Evolutionary conservation across 2,888 invertebrate genomes (phyloP).

Genomic region (Calameuta filiformis): DNA sequence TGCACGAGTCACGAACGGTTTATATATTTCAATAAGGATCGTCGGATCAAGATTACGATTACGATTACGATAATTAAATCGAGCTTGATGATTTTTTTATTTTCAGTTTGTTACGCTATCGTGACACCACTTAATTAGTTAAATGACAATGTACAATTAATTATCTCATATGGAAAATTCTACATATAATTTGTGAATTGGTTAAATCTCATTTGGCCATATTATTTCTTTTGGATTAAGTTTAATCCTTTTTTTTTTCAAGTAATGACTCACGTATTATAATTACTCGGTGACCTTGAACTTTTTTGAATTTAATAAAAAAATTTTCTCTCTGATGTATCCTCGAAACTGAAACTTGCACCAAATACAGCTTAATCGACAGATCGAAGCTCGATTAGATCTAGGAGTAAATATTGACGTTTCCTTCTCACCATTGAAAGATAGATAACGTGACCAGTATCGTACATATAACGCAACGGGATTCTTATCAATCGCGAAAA

Average conservation of each 20-base stretch:
- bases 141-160: not conserved
- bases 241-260: not conserved
- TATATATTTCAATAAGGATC: not conserved
- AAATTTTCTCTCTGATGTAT: not conserved
- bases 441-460: not conserved
- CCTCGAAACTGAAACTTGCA: not conserved
- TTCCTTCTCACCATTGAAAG: not conserved
- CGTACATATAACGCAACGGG: not conserved
- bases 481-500: not conserved
- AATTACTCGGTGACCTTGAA: not conserved
- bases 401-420: not conserved
- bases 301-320: not conserved
- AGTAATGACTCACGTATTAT: not conserved
- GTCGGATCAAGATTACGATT: not conserved
- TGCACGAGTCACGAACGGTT: not conserved
- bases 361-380: not conserved
- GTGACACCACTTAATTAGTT: not conserved
- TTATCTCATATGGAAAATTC: not conserved
- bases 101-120: not conserved
- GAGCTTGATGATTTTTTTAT: not conserved
- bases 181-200: not conserved
- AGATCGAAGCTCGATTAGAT: not conserved
- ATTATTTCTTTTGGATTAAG: not conserved
- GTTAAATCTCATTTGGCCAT: not conserved
- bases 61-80: not conserved